A percentile compares a stretch with the other conserved stretches of the same genome.
These are phyloP conservation scores for Puffinus mauretanicus DNA, from an alignment of 2,113 vertebrate species.

Conservation along the genomic window DNA sequence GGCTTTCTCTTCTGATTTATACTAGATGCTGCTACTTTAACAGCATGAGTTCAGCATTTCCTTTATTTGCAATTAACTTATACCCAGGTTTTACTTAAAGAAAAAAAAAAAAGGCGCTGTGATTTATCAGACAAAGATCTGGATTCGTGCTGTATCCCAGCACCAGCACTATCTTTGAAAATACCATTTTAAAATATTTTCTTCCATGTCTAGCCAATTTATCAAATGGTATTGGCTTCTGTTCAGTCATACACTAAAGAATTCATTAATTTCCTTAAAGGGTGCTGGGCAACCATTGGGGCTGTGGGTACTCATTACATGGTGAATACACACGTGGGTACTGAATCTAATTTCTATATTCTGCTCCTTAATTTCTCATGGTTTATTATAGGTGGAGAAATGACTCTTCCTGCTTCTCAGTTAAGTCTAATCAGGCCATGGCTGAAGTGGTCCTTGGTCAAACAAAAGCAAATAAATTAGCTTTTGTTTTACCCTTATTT, in stretches of 20 bases:
- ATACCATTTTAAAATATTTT: neutral
- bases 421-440: neutral
- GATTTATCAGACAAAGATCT: neutral
- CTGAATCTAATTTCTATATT: neutral
- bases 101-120: neutral
- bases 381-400: neutral
- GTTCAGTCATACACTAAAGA: neutral
- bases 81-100: neutral
- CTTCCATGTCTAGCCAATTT: neutral
- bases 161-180: neutral
- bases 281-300: neutral
- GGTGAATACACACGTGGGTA: neutral
- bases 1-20: slow-evolving; percentile 12
- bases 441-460: neutral
- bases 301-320: neutral
- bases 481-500: neutral
- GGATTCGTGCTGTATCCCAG: neutral
- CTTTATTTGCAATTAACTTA: neutral
- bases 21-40: neutral
- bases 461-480: neutral
- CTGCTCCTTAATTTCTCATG: neutral
- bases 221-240: neutral
- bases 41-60: neutral
- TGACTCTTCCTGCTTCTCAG: neutral
- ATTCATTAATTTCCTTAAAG: neutral